A percentile compares a stretch with the other conserved stretches of the same genome.
These are phyloP conservation scores for Cinclus cinclus DNA, from an alignment of 2,113 vertebrate species.

Conservation along the genomic window DNA sequence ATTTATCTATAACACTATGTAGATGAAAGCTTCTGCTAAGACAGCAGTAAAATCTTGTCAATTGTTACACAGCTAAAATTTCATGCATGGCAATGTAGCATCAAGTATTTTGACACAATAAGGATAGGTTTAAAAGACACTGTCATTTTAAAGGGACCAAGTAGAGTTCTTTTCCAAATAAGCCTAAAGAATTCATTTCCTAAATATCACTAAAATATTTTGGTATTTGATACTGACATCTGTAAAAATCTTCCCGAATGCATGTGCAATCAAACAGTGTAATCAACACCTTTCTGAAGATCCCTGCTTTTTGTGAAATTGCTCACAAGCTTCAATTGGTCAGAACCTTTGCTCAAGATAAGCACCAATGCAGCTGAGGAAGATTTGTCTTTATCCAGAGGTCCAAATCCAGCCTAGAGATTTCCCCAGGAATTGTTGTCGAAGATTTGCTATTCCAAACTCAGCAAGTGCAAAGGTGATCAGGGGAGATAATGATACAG, in stretches of 20 bases:
- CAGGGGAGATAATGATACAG: slow-evolving; percentile 50
- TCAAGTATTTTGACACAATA: too few relatives aligned
- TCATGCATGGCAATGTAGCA: background rate
- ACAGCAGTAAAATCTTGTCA: background rate
- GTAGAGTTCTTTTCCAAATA: background rate
- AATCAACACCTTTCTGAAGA: background rate
- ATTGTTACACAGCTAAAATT: background rate
- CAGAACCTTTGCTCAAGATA: background rate
- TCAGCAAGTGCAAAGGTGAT: slow-evolving; percentile 79
- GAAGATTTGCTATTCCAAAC: slow-evolving; percentile 80
- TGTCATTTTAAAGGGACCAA: background rate
- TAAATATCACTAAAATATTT: background rate
- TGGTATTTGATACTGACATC: background rate
- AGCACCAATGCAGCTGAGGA: background rate
- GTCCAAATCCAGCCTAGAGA: slow-evolving; percentile 33
- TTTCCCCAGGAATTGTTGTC: slow-evolving; percentile 82
- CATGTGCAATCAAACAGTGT: too few relatives aligned
- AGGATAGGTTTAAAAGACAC: fast-evolving
- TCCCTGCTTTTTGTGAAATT: background rate
- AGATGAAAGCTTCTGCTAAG: background rate
- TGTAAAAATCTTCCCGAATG: background rate
- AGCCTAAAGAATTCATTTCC: background rate
- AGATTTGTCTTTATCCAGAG: background rate
- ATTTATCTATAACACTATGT: background rate
- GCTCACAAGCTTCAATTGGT: background rate